These are phyloP conservation scores for Buteo buteo DNA, from an alignment of 2,113 vertebrate species.

Conservation along the genomic window DNA sequence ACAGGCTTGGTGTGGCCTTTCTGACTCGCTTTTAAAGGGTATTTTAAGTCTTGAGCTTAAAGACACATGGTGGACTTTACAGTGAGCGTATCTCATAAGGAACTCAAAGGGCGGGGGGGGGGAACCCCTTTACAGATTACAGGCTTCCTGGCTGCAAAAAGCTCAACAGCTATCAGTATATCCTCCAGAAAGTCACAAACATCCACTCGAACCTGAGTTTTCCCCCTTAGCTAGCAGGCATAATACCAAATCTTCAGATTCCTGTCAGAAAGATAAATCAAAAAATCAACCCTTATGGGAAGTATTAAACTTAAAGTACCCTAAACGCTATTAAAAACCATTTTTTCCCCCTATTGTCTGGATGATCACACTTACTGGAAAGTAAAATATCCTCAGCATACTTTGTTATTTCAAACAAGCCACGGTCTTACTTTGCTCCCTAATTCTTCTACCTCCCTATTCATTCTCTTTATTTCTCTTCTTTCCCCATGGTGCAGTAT, in stretches of 20 bases:
- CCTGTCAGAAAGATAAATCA: not conserved
- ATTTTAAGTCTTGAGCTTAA: conserved; percentile 21
- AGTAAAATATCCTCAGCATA: not conserved
- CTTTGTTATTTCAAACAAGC: not conserved
- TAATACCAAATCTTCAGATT: not conserved
- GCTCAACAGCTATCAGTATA: not conserved
- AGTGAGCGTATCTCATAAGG: not conserved
- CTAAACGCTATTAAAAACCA: not conserved
- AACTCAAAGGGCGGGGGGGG: not conserved
- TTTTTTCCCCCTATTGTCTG: not conserved
- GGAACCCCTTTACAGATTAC: conserved; percentile 2
- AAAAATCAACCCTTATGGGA: not conserved
- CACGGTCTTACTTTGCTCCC: not conserved
- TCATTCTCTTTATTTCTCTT: not conserved
- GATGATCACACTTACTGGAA: not conserved
- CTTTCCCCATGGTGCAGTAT: not conserved
- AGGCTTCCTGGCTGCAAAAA: conserved; percentile 42
- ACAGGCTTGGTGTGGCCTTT: not conserved
- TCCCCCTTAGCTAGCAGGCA: not conserved
- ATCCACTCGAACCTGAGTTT: not conserved
- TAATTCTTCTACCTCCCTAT: not conserved
- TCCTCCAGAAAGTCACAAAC: conserved; percentile 30
- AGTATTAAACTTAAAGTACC: not conserved
- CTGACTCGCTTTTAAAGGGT: not conserved
- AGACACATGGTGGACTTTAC: not conserved